Conservation (phyloP, 2,113 vertebrate species). For the Anolis sagrei region DNA sequence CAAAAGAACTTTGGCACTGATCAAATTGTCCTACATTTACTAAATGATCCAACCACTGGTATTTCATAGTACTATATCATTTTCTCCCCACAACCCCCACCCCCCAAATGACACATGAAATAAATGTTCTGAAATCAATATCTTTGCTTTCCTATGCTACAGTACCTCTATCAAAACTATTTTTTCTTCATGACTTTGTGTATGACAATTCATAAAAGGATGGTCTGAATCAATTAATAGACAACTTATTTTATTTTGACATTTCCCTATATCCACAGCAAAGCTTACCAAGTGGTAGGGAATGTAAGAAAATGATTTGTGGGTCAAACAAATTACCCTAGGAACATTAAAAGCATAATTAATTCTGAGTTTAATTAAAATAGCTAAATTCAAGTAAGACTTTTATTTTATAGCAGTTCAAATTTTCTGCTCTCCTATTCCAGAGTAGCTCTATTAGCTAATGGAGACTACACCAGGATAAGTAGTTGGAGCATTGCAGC, state of each 20-base stretch:
- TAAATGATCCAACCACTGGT: not conserved
- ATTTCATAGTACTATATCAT: not conserved
- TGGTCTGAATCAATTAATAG: conserved; percentile 15
- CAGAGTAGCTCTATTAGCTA: not conserved
- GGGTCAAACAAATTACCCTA: conserved; percentile 69
- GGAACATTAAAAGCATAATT: conserved; percentile 65
- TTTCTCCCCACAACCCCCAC: not conserved
- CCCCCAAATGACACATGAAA: not conserved
- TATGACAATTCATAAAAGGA: not conserved
- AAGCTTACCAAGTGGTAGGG: conserved; percentile 8
- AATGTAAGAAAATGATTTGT: conserved; percentile 34
- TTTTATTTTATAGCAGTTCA: conserved; percentile 32
- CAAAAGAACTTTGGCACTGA: not conserved
- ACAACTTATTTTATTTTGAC: conserved; percentile 4
- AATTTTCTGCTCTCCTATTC: not conserved
- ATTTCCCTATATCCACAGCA: not conserved
- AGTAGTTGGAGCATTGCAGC: conserved; percentile 1
- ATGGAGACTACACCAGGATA: not conserved
- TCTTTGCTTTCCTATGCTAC: not conserved
- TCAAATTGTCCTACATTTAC: not conserved
- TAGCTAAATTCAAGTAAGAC: conserved; percentile 37
- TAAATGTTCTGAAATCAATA: not conserved
- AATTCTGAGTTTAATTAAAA: conserved; percentile 59
- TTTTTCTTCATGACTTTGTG: not conserved
- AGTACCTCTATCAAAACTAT: not conserved